Percentiles rank a stretch among this genome's conserved stretches.
Conservation (phyloP, 2,113 vertebrate species). For the Nanorana parkeri region DNA sequence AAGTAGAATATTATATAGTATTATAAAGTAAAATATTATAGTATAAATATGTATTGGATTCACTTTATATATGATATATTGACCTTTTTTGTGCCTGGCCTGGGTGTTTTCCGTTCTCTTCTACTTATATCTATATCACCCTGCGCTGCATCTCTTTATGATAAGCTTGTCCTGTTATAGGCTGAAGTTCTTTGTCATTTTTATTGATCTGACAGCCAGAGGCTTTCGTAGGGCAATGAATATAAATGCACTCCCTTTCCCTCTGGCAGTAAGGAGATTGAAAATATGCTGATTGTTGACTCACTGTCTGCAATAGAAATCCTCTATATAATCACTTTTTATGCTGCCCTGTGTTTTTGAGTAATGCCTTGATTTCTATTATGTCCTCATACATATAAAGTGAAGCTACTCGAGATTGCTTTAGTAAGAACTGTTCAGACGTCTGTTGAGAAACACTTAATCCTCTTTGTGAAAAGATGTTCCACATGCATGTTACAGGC, state of each 20-base stretch:
- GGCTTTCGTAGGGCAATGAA: slow-evolving; percentile 37
- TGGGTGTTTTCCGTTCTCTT: too few relatives aligned
- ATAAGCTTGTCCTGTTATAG: neutral
- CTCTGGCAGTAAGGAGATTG: slow-evolving; percentile 28
- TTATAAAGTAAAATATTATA: too few relatives aligned
- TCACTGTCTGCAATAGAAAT: slow-evolving; percentile 1
- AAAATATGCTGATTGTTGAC: slow-evolving; percentile 45
- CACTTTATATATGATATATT: too few relatives aligned
- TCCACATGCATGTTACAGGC: too few relatives aligned
- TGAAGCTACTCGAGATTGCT: neutral
- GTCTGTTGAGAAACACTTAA: neutral
- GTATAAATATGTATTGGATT: too few relatives aligned
- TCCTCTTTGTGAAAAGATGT: too few relatives aligned
- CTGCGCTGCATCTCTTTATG: neutral
- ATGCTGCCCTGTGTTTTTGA: neutral
- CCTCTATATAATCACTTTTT: slow-evolving; percentile 26
- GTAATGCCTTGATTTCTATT: slow-evolving; percentile 19
- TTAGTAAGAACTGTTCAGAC: neutral
- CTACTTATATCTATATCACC: neutral
- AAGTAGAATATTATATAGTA: too few relatives aligned
- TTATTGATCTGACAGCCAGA: slow-evolving; percentile 41
- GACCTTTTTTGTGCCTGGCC: too few relatives aligned
- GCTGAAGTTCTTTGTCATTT: slow-evolving; percentile 3
- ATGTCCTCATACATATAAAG: slow-evolving; percentile 4
- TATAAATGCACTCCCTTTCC: slow-evolving; percentile 22